These are phyloP conservation scores for Aviceda subcristata DNA, from an alignment of 2,113 vertebrate genomes.

Conservation along the genomic window DNA sequence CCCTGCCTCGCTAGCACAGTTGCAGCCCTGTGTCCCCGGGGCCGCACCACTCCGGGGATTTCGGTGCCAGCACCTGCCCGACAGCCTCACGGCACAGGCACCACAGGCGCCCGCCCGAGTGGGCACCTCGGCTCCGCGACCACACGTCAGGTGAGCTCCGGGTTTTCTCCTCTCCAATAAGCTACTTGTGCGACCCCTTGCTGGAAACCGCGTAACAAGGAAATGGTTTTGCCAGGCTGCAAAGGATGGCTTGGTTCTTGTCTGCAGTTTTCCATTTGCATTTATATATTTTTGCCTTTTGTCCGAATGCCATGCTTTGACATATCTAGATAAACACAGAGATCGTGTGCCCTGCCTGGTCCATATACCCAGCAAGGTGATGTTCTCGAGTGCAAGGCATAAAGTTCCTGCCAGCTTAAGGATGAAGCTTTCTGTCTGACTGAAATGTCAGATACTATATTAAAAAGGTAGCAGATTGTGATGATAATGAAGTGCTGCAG, in stretches of 20 bases:
- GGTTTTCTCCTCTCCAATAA: not conserved
- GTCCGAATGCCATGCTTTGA: not conserved
- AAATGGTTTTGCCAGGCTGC: not conserved
- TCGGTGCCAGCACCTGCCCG: not conserved
- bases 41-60: not conserved
- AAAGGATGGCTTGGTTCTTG: not conserved
- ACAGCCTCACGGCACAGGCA: not conserved
- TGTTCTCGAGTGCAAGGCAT: not conserved
- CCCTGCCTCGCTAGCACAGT: not conserved
- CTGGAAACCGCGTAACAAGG: not conserved
- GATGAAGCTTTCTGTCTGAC: not conserved
- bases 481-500: slow-evolving; percentile 59
- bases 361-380: not conserved
- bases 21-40: not conserved
- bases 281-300: not conserved
- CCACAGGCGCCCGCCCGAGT: fast-evolving
- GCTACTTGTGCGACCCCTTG: not conserved
- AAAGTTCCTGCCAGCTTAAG: not conserved
- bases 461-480: slow-evolving; percentile 61
- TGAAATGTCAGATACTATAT: slow-evolving; percentile 56
- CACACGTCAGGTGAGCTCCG: not conserved
- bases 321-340: not conserved
- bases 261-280: not conserved
- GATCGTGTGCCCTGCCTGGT: not conserved
- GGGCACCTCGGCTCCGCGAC: not conserved